Percentiles rank a stretch among this genome's conserved stretches.
Evolutionary conservation across 2,888 invertebrate genomes (phyloP).

Genomic region (Rosalia funebris): DNA sequence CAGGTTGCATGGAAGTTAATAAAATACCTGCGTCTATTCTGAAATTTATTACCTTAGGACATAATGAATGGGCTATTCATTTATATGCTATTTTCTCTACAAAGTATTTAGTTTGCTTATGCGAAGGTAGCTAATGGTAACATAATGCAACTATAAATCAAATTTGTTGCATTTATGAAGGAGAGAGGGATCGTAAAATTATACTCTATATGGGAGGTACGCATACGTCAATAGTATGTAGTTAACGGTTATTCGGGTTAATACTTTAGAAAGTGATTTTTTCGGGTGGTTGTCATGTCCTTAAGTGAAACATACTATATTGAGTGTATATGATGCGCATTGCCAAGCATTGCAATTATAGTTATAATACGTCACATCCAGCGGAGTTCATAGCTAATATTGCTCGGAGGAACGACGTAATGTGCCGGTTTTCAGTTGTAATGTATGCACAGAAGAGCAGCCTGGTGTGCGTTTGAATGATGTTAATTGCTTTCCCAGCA

Average conservation of each 20-base stretch:
- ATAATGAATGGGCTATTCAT: constrained; percentile 12
- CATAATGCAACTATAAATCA: constrained; percentile 28
- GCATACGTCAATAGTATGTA: constrained; percentile 21
- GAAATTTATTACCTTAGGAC: background rate
- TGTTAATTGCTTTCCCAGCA: constrained; percentile 59
- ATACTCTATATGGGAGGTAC: constrained; percentile 22
- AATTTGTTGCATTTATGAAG: constrained; percentile 22
- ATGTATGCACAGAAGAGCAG: constrained; percentile 54
- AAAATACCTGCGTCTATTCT: background rate
- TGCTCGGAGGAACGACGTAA: constrained; percentile 53
- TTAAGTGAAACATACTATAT: background rate
- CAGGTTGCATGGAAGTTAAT: background rate
- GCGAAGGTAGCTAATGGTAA: constrained; percentile 13
- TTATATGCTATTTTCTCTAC: constrained; percentile 14
- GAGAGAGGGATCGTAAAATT: constrained; percentile 27
- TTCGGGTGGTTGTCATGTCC: constrained; percentile 1
- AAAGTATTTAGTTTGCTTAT: constrained; percentile 16
- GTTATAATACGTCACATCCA: constrained; percentile 44
- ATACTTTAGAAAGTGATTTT: constrained; percentile 18
- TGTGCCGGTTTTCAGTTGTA: constrained; percentile 46
- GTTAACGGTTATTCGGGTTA: constrained; percentile 20
- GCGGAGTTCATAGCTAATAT: constrained; percentile 50
- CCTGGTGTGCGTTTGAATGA: constrained; percentile 58
- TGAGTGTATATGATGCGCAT: too few species aligned
- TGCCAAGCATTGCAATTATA: constrained; percentile 39